phyloP scores from a whole-genome alignment of 2,888 invertebrate genomes.

The Ommatoiulus sabulosus region DNA sequence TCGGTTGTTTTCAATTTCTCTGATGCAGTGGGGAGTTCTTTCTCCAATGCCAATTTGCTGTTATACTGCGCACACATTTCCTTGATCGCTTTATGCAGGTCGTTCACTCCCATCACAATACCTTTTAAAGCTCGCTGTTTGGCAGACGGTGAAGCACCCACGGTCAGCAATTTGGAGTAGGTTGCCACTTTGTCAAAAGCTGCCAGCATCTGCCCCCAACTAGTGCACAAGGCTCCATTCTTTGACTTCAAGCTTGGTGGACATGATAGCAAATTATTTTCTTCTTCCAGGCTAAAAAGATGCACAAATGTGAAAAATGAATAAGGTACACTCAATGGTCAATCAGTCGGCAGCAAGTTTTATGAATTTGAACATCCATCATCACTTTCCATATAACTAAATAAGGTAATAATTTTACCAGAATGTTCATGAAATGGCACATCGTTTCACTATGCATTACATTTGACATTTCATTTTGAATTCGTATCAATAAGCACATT shows the following conservation, averaged over 20 bases:
- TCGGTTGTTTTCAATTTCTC: slow-evolving; percentile 69
- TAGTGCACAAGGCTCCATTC: slow-evolving; percentile 65
- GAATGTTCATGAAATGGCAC: no score
- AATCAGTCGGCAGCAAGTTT: neutral
- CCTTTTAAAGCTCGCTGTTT: slow-evolving; percentile 65
- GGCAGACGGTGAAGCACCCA: slow-evolving; percentile 43
- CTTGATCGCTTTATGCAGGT: slow-evolving; percentile 65
- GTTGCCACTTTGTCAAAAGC: slow-evolving; percentile 64
- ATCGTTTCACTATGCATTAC: no score
- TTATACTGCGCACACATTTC: slow-evolving; percentile 67
- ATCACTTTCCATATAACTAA: neutral
- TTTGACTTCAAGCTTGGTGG: slow-evolving; percentile 65
- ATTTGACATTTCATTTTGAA: no score
- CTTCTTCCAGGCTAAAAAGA: slow-evolving; percentile 66
- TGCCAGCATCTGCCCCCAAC: slow-evolving; percentile 64
- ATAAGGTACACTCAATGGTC: neutral
- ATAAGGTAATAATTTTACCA: no score
- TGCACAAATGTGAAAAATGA: neutral
- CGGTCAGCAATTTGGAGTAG: slow-evolving; percentile 4
- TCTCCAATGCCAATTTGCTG: slow-evolving; percentile 68
- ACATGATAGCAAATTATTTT: slow-evolving; percentile 66
- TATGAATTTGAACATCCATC: neutral
- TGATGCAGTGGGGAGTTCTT: slow-evolving; percentile 69
- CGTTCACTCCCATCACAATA: slow-evolving; percentile 63
- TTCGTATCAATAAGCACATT: no score